These are phyloP conservation scores for Blera fallax DNA, from an alignment of 2,888 invertebrate species.

Conservation along the genomic window DNA sequence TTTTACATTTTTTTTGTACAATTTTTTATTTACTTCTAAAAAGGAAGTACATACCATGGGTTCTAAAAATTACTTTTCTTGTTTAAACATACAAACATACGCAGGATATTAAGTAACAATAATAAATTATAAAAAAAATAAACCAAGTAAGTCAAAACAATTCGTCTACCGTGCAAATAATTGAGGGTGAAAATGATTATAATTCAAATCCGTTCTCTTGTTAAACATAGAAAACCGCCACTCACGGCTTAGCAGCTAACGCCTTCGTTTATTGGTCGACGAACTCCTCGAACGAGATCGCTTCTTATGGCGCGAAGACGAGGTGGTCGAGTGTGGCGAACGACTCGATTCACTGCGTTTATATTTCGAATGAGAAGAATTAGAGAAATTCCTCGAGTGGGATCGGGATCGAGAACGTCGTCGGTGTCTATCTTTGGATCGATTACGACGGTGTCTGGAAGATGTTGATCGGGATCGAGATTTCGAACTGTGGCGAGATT, in stretches of 20 bases:
- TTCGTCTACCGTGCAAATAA: constrained; percentile 64
- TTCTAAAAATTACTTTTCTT: constrained; percentile 57
- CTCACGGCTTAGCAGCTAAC: constrained; percentile 29
- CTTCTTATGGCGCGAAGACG: constrained; percentile 58
- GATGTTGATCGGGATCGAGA: constrained; percentile 73
- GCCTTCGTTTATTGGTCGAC: constrained; percentile 60
- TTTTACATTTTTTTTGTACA: constrained; percentile 38
- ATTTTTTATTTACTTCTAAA: constrained; percentile 65
- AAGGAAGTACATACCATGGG: constrained; percentile 64
- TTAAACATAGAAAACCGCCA: constrained; percentile 14
- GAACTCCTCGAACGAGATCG: constrained; percentile 65
- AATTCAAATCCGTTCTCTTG: constrained; percentile 54
- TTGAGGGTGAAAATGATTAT: constrained; percentile 40
- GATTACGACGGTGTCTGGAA: constrained; percentile 50
- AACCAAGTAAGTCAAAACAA: constrained; percentile 48
- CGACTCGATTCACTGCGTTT: constrained; percentile 73
- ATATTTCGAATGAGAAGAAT: constrained; percentile 71
- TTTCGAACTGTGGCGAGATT: constrained; percentile 62
- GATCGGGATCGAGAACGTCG: constrained; percentile 69
- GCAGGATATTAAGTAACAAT: constrained; percentile 65
- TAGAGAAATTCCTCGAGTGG: constrained; percentile 70
- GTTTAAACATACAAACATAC: constrained; percentile 63
- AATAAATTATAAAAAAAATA: constrained; percentile 65
- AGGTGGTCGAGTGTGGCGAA: constrained; percentile 73
- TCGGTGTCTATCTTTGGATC: constrained; percentile 49